These are phyloP conservation scores for Bursaphelenchus okinawaensis DNA, from an alignment of 2,888 invertebrate genomes.

Conservation along the genomic window DNA sequence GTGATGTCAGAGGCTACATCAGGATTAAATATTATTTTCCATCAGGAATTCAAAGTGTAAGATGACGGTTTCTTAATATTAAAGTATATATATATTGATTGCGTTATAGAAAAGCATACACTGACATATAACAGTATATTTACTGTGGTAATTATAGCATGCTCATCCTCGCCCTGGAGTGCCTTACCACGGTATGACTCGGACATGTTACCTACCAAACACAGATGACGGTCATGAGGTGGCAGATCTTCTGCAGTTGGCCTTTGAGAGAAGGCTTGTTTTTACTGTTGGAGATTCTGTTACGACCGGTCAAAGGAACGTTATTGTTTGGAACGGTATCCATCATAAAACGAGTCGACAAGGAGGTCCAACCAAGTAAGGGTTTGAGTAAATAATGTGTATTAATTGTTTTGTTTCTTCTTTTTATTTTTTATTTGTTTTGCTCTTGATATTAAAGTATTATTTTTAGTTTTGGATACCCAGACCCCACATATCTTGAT, in stretches of 20 bases:
- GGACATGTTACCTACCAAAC: conserved; percentile 41
- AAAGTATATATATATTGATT: no score
- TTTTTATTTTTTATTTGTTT: neutral
- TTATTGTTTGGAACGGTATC: conserved; percentile 83
- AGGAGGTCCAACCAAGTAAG: conserved; percentile 37
- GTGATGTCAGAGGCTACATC: conserved; percentile 30
- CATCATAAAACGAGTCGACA: conserved; percentile 71
- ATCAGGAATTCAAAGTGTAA: conserved; percentile 31
- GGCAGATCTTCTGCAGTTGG: conserved; percentile 71
- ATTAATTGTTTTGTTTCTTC: neutral
- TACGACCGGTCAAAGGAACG: conserved; percentile 83
- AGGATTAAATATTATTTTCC: conserved; percentile 30
- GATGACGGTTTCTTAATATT: conserved; percentile 6
- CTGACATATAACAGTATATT: no score
- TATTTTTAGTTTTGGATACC: conserved; percentile 65
- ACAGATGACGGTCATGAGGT: conserved; percentile 61
- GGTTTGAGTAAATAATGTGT: no score
- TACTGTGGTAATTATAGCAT: conserved; percentile 18
- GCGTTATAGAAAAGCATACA: no score
- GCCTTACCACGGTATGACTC: conserved; percentile 33
- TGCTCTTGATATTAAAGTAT: conserved; percentile 18
- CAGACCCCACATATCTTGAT: conserved; percentile 73
- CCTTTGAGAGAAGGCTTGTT: conserved; percentile 76
- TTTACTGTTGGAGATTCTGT: conserved; percentile 81
- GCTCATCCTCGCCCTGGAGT: conserved; percentile 39